Evolutionary conservation across 2,888 invertebrate genomes (phyloP).

Genomic region (Baccha elongata): DNA sequence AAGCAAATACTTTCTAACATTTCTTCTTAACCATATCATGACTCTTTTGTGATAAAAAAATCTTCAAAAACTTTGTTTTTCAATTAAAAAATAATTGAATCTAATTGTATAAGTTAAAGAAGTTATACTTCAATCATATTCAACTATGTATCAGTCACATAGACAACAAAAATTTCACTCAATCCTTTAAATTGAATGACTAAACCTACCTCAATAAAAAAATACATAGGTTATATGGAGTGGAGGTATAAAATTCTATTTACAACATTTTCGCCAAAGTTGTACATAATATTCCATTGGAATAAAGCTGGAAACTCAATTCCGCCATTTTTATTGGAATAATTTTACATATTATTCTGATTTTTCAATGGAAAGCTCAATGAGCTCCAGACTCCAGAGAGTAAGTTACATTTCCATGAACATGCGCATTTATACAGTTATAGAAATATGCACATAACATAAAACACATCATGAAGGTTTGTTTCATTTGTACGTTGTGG

Average conservation of each 20-base stretch:
- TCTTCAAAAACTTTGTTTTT: no score
- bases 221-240: not conserved
- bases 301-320: slow-evolving; percentile 9
- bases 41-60: no score
- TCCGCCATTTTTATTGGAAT: slow-evolving; percentile 58
- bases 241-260: slow-evolving; percentile 4
- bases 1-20: no score
- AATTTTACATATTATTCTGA: slow-evolving; percentile 3
- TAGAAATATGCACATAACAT: no score
- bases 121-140: no score
- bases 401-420: not conserved
- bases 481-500: slow-evolving; percentile 16
- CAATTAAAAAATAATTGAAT: no score
- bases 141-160: not conserved
- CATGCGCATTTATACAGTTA: slow-evolving; percentile 42
- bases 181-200: slow-evolving; percentile 21
- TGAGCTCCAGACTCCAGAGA: slow-evolving; percentile 14
- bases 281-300: slow-evolving; percentile 23
- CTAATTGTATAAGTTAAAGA: no score
- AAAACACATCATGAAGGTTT: not conserved
- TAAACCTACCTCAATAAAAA: slow-evolving; percentile 60
- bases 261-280: slow-evolving; percentile 15
- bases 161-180: not conserved
- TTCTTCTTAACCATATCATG: no score
- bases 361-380: slow-evolving; percentile 56